phyloP scores from a whole-genome alignment of 2,888 invertebrate genomes.

The Choristoneura rosaceana region DNA sequence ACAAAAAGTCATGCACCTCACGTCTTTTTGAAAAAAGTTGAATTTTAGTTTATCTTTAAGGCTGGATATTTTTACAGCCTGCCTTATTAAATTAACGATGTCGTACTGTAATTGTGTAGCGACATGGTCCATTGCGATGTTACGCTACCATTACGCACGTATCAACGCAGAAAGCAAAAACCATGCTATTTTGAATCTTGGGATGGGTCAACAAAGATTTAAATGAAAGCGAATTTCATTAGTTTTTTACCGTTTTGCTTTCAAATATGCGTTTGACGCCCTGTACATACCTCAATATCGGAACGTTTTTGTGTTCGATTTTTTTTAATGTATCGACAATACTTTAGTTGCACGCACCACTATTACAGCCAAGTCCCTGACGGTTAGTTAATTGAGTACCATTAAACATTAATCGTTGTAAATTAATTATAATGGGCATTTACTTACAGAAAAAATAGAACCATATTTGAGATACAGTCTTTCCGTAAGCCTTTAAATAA shows the following conservation, averaged over 20 bases:
- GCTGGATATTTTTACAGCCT: not conserved
- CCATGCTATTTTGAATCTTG: not conserved
- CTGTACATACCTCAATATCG: slow-evolving; percentile 25
- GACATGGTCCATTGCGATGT: slow-evolving; percentile 13
- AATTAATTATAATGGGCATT: not conserved
- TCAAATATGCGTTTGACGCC: not conserved
- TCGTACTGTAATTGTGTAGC: slow-evolving; percentile 8
- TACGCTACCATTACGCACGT: slow-evolving; percentile 7
- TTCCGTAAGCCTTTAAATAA: not conserved
- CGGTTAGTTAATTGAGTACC: not conserved
- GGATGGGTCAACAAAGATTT: not conserved
- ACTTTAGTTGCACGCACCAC: not conserved
- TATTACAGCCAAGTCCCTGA: not conserved
- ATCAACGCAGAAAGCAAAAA: not conserved
- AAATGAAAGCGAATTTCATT: not conserved
- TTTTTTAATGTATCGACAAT: not conserved
- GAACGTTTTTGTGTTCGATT: slow-evolving; percentile 36
- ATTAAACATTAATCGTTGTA: not conserved
- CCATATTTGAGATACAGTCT: not conserved
- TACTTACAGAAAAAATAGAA: not conserved
- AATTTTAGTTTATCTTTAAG: not conserved
- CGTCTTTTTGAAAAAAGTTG: not conserved
- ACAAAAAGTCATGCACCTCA: not conserved
- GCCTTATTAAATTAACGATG: not conserved
- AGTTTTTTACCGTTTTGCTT: not conserved